Base-by-base conservation (phyloP, 2,888 invertebrate species). In the Kryphioiulus occultus region DNA sequence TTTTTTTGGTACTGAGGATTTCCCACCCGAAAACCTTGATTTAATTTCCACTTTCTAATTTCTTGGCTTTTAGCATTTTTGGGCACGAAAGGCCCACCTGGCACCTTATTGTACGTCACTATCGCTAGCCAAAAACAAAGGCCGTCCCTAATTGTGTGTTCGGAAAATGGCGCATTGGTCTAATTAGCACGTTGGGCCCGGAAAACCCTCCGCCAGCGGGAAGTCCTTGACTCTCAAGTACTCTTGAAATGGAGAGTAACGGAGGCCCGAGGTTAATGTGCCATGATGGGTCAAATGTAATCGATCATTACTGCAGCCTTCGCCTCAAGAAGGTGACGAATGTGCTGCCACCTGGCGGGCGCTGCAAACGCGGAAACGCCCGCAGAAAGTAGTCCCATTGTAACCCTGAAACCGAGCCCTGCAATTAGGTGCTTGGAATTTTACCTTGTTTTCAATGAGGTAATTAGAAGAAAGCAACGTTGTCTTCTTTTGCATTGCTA, bases 81-180 rank as follows among this genome's bases (percentile, higher is more conserved):
- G 3, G 47, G 47, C 47, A 47, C 9, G 59, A 59, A 59, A 22
- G 9, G 68, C 26, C 68, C 68, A 68, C n/a, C 68, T 26, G 68
- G 68, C 68, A 68, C 68, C 26, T 68, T 68, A 68, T 68, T 68
- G 68, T 68, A 68, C 68, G 68, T 68, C 26, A n/a, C 53, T 53
- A n/a, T 53, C 53, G 53, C 7, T 53, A n/a, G n/a, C n/a, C n/a
- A 68, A 68, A 68, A 26, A 68, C 68, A 68, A 68, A 68, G 68
- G 68, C 22, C 68, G 26, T 68, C 68, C 26, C n/a, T 68, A 68
- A 68, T 68, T 68, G n/a, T 12, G 68, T 3, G 22, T n/a, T 68
- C 10, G 68, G n/a, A 68, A 26, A 68, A 68, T 26, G 26, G 68
- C 68, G 19, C n/a, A 10, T 26, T 5, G 68, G 68, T 12, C 68